Evolutionary conservation across 2,797 vertebrate genomes (phyloP).

Genomic region (Mastacembelus armatus): DNA sequence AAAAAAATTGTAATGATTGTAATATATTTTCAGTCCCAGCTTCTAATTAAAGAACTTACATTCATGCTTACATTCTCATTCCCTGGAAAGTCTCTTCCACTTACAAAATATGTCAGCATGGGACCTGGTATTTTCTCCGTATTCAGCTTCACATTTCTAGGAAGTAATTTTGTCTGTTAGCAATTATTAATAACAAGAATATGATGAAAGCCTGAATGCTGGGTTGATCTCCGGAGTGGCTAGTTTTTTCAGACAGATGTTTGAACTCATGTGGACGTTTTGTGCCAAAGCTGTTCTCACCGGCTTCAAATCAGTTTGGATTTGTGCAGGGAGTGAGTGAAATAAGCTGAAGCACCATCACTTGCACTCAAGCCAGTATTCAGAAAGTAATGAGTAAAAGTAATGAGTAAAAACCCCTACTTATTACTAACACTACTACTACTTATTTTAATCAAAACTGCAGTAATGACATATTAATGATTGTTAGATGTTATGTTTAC

Average conservation of each 20-base stretch:
- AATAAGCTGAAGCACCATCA: conserved; percentile 15
- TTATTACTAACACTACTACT: too few species aligned
- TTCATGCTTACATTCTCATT: conserved; percentile 33
- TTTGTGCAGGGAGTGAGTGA: conserved; percentile 15
- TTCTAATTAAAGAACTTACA: conserved; percentile 5
- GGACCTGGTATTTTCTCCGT: conserved; percentile 36
- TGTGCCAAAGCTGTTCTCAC: conserved; percentile 35
- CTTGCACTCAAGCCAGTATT: neutral
- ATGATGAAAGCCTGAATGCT: conserved; percentile 39
- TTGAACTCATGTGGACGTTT: conserved; percentile 51
- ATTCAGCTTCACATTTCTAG: conserved; percentile 31
- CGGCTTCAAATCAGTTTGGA: conserved; percentile 24
- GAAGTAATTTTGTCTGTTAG: conserved; percentile 49
- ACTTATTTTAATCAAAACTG: neutral
- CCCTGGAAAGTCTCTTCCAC: conserved; percentile 40
- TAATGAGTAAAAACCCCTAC: too few species aligned
- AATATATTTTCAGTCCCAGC: conserved; percentile 29
- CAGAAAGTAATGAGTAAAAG: neutral
- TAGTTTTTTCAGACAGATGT: conserved; percentile 53
- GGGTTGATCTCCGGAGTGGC: conserved; percentile 28
- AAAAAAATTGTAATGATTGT: too few species aligned
- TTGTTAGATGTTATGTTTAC: neutral
- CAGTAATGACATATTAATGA: conserved; percentile 6
- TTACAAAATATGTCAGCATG: conserved; percentile 38
- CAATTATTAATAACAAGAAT: conserved; percentile 57